phyloP scores from a whole-genome alignment of 2,888 invertebrate species.

The Melitaea athalia region DNA sequence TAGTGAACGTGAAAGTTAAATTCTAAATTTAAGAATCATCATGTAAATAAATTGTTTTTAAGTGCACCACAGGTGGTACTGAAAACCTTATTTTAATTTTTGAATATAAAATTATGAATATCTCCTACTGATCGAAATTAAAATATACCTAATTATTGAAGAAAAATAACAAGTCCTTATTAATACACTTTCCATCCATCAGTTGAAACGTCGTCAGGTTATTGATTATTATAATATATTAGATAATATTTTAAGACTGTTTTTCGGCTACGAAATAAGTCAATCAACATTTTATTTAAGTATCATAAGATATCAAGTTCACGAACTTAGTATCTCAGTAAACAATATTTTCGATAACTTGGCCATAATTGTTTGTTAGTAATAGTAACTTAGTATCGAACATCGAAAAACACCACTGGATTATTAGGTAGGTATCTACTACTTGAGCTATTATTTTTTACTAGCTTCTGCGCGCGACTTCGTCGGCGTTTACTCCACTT shows the following conservation, averaged over 20 bases:
- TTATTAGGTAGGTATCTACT: too few species aligned
- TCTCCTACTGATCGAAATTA: neutral
- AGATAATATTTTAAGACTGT: conserved; percentile 2
- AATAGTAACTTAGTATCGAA: too few species aligned
- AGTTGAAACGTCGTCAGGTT: neutral
- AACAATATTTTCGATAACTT: conserved; percentile 36
- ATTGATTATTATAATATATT: neutral
- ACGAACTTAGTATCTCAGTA: conserved; percentile 26
- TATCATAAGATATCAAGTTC: conserved; percentile 18
- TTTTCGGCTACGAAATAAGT: neutral
- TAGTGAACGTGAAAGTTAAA: too few species aligned
- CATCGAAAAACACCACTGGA: conserved; percentile 25
- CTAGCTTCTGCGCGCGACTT: too few species aligned
- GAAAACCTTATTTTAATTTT: too few species aligned
- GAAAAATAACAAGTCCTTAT: neutral
- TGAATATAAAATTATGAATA: too few species aligned
- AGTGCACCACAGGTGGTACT: too few species aligned
- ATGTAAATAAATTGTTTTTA: too few species aligned
- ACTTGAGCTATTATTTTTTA: neutral
- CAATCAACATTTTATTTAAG: neutral
- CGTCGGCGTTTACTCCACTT: too few species aligned
- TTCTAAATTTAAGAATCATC: too few species aligned
- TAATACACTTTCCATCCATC: neutral
- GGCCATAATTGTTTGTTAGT: too few species aligned
- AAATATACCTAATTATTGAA: neutral